These are phyloP conservation scores for Drosophila eugracilis DNA, from an alignment of 1,140 invertebrate genomes.

Conservation along the genomic window DNA sequence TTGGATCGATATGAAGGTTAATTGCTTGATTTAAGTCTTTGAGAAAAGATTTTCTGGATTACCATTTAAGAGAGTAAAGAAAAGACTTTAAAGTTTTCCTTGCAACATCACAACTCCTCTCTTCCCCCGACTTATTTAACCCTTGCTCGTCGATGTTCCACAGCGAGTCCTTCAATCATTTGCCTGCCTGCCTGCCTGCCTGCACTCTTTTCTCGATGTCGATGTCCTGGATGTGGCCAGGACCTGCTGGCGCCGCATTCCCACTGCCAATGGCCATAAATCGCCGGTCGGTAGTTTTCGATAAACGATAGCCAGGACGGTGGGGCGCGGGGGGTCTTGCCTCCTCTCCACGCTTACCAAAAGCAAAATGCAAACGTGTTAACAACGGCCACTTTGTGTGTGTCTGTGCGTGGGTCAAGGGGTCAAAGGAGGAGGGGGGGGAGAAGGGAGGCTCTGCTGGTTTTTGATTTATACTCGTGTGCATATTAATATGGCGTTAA, in stretches of 20 bases:
- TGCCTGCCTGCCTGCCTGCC: not conserved
- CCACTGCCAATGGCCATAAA: slow-evolving; percentile 46
- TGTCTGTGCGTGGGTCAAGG: slow-evolving; percentile 7
- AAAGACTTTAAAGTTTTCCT: not conserved
- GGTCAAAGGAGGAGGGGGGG: not conserved
- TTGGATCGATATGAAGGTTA: slow-evolving; percentile 37
- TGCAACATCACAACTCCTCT: not conserved
- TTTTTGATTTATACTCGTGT: slow-evolving; percentile 76
- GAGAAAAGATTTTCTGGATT: not conserved
- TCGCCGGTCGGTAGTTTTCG: slow-evolving; percentile 60
- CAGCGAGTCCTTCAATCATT: slow-evolving; percentile 43
- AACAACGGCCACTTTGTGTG: slow-evolving; percentile 72
- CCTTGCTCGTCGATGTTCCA: not conserved
- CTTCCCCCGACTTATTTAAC: not conserved
- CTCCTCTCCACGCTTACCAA: slow-evolving; percentile 6
- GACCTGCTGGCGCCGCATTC: slow-evolving; percentile 64
- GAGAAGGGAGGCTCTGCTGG: too few relatives aligned
- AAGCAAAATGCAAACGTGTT: slow-evolving; percentile 79
- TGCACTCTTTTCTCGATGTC: slow-evolving; percentile 9
- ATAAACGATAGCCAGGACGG: slow-evolving; percentile 72
- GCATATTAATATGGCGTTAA: slow-evolving; percentile 83
- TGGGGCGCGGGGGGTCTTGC: slow-evolving; percentile 15
- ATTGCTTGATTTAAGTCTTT: slow-evolving; percentile 31
- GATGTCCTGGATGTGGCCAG: slow-evolving; percentile 30
- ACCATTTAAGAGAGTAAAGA: too few relatives aligned